Evolutionary conservation across 1,140 invertebrate genomes (phyloP), one percentile per base, ranked within the genome.

Genomic region (Linepithema humile): DNA sequence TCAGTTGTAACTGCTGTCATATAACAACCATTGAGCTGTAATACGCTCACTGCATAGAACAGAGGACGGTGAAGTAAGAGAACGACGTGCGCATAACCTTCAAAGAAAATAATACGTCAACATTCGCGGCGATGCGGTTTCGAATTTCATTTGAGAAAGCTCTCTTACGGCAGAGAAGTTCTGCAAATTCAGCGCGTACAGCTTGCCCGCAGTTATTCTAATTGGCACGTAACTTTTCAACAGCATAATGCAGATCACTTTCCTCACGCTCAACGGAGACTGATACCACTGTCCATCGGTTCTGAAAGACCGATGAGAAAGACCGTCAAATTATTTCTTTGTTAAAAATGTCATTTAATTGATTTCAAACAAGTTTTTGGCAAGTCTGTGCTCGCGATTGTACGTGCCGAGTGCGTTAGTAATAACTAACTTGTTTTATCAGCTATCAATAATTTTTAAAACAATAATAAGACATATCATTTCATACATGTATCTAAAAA

Each of bases 131-230:
- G 20, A 57, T 29, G 20, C 35, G 10, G 17, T 45, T 23, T 20
- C 2, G 17, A 50, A n/a, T 10, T 0, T 40, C 6, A 20, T 40
- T 40, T 7, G 1, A 7, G 35, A 9, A 57, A 12, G 1, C 17
- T 23, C n/a, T 38, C 85, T 90, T 90, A 91, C 89, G 59, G 88
- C 17, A 9, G 69, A 74, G 20, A 90, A 92, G 38, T 90, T 91
- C 53, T 90, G 29, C 53, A 92, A 53, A 75, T 92, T 90, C 1
- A 92, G 38, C 32, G 75, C 69, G 29, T 90, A 91, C n/a, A 92
- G 45, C 12, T 84, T 87, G 12, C 83, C 86, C 0, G 91, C 91
- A 1, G 89, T 91, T 78, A 91, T 82, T 67, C 83, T 72, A 32
- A 90, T 64, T 6, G 90, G 88, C 45, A 1, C 15, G 0, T 83